Evolutionary conservation across 2,113 vertebrate species (phyloP).

Genomic region (Panurus biarmicus): DNA sequence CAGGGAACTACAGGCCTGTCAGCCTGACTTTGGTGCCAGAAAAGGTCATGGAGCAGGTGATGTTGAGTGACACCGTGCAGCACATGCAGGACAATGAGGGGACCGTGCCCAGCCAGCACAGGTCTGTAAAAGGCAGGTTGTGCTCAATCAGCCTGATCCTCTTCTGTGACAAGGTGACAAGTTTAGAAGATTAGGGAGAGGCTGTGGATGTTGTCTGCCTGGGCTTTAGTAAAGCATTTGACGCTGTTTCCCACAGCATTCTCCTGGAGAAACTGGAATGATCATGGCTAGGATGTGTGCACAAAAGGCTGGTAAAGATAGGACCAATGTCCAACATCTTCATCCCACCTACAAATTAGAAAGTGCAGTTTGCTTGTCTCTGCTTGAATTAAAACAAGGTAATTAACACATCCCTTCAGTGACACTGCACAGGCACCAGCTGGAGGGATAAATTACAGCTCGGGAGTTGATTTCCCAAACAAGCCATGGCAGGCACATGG

Average conservation of each 20-base stretch:
- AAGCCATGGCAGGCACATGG: not conserved
- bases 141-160: too few species aligned
- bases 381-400: slow-evolving; percentile 12
- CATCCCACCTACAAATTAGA: not conserved
- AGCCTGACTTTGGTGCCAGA: not conserved
- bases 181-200: not conserved
- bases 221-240: not conserved
- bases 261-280: not conserved
- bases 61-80: not conserved
- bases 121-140: not conserved
- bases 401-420: slow-evolving; percentile 7
- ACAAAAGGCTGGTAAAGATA: not conserved
- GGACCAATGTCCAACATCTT: not conserved
- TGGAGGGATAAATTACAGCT: slow-evolving; percentile 3
- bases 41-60: not conserved
- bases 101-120: not conserved
- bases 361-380: not conserved
- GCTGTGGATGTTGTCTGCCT: not conserved
- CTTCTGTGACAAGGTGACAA: not conserved
- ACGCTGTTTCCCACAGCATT: not conserved
- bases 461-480: slow-evolving; percentile 23
- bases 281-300: not conserved
- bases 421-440: slow-evolving; percentile 8
- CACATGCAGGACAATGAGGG: fast-evolving
- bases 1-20: not conserved